These are phyloP conservation scores for Phataginus tricuspis DNA, from an alignment of 2,797 vertebrate species.

Conservation along the genomic window DNA sequence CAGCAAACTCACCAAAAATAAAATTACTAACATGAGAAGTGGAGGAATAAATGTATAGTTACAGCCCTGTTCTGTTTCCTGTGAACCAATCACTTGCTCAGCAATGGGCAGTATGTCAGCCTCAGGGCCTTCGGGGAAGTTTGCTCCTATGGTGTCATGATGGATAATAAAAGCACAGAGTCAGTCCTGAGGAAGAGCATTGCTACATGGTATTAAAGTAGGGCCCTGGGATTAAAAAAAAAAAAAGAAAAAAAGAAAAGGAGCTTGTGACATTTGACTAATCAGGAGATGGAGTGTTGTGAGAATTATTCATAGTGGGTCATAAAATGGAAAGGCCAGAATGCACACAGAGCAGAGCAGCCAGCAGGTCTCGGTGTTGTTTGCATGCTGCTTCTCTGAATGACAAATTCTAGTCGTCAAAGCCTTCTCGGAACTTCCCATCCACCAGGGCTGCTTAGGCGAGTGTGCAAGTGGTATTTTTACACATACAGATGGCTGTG, in stretches of 20 bases:
- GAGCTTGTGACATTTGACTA: conserved; percentile 15
- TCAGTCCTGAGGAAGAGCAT: neutral
- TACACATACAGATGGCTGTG: neutral
- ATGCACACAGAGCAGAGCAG: neutral
- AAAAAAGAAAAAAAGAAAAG: neutral
- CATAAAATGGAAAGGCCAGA: conserved; percentile 4
- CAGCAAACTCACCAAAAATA: neutral
- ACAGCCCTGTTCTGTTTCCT: conserved; percentile 11
- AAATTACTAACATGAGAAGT: neutral
- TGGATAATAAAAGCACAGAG: conserved; percentile 16
- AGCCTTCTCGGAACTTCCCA: neutral
- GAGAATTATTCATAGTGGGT: neutral
- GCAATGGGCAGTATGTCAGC: neutral
- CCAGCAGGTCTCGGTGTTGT: neutral
- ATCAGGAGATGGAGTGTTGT: neutral
- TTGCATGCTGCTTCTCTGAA: conserved; percentile 3
- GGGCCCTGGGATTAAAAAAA: neutral
- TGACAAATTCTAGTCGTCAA: conserved; percentile 1
- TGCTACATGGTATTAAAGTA: neutral
- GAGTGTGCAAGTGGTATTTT: neutral
- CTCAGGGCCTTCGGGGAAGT: neutral
- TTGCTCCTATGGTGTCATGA: neutral
- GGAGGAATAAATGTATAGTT: neutral
- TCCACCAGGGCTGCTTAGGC: neutral
- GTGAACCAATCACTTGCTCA: neutral